Evolutionary conservation across 2,888 invertebrate genomes (phyloP), one percentile per base, ranked within the genome.

Genomic region (Dastarcus helophoroides): DNA sequence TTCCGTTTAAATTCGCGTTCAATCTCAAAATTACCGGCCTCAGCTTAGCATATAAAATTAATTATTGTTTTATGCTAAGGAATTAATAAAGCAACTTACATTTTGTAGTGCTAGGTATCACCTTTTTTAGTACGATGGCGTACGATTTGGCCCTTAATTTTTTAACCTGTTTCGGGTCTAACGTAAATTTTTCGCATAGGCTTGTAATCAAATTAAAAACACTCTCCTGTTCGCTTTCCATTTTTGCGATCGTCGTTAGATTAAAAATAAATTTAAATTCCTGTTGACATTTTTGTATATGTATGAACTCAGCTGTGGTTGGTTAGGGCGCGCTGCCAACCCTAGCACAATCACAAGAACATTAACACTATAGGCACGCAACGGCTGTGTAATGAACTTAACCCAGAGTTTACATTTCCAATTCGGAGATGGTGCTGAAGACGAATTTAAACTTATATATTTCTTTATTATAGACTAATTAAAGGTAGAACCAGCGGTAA

Each of bases 161-260:
- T 35, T 46, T 51, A 11, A 56, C 33, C 35, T 41, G 36, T 14
- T 36, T 31, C 6, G 38, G 41, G 30, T 42, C 40, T 23, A 37
- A 39, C 8, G 44, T 28, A 33, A 50, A 50, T 38, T 48, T 50
- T 36, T 54, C 54, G 40, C 58, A 57, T 32, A 59, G 44, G 33
- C 43, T 47, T 16, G 57, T 57, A 30, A 58, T 43, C 40, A 60
- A 50, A 36, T 40, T 37, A 32, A 46, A 48, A 24, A 52, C 40
- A 37, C 48, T 47, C 13, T 33, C 24, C 8, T 32, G 23, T 22
- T 32, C 27, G 11, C 3, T 23, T 22, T 23, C 16, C 32, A 13
- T 10, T 31, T 26, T 3, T 9, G 4, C 3, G 13, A 23, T 23
- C 8, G 19, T 8, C 19, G 6, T 17, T 8, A 17, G 6, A 6